These are phyloP conservation scores for Caerostris extrusa DNA, from an alignment of 1,140 invertebrate species.

Conservation along the genomic window DNA sequence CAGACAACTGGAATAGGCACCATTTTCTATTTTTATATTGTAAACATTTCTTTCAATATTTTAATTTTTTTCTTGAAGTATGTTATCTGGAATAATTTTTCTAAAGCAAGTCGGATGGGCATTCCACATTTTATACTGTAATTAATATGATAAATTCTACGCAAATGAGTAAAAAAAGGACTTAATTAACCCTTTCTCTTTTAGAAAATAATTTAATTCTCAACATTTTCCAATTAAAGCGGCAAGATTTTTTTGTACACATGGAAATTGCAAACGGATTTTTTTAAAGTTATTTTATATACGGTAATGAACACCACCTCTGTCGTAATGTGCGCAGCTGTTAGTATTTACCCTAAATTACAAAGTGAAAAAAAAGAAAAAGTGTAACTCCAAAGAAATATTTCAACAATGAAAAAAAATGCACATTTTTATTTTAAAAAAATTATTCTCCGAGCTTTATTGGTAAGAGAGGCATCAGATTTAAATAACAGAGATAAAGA, in stretches of 20 bases:
- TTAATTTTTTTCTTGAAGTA: too few species aligned
- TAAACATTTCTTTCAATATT: too few species aligned
- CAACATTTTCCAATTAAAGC: neutral
- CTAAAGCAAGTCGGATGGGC: too few species aligned
- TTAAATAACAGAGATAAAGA: too few species aligned
- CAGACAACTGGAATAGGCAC: too few species aligned
- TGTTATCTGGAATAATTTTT: too few species aligned
- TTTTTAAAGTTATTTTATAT: neutral
- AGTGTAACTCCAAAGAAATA: neutral
- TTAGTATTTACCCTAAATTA: slow-evolving; percentile 1
- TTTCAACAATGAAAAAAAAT: neutral
- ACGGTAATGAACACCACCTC: neutral
- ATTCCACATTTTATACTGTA: neutral
- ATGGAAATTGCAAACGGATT: neutral
- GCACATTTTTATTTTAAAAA: too few species aligned
- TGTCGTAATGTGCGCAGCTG: neutral
- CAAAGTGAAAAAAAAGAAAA: neutral
- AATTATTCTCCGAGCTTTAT: too few species aligned
- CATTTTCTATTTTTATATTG: too few species aligned
- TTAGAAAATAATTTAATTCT: neutral
- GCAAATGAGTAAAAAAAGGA: neutral
- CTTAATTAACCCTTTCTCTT: neutral
- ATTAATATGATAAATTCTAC: neutral
- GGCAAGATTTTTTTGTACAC: neutral
- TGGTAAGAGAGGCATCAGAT: too few species aligned